Percentiles rank a stretch among this genome's conserved stretches.
Conservation (phyloP, 2,113 vertebrate species). For the Cyphomyrus discorhynchus region DNA sequence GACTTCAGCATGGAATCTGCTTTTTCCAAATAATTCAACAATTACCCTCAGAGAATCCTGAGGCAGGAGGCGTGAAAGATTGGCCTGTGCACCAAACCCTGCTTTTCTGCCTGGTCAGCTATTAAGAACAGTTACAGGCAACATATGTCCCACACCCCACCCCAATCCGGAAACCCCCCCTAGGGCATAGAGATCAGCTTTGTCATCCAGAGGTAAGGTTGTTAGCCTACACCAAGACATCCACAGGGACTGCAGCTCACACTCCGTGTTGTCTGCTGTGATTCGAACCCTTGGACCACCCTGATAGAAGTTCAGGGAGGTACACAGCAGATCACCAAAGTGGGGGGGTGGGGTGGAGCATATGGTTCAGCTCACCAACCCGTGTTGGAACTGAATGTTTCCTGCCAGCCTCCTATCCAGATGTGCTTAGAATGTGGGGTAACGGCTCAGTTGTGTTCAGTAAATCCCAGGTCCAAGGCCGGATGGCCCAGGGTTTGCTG, state of each 20-base stretch:
- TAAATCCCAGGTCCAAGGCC: not conserved
- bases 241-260: not conserved
- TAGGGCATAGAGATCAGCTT: not conserved
- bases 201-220: not conserved
- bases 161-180: too few relatives aligned
- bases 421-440: not conserved
- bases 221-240: not conserved
- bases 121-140: not conserved
- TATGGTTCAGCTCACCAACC: not conserved
- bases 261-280: not conserved
- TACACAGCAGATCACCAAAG: not conserved
- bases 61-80: not conserved
- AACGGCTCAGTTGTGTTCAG: slow-evolving; percentile 9
- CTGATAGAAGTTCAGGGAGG: not conserved
- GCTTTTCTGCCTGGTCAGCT: not conserved
- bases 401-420: not conserved
- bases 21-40: slow-evolving; percentile 51
- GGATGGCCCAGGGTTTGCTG: too few relatives aligned
- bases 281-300: not conserved
- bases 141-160: not conserved
- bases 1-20: slow-evolving; percentile 35
- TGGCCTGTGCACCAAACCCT: not conserved
- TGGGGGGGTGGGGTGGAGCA: too few relatives aligned
- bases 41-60: not conserved
- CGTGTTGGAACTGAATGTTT: not conserved